phyloP scores from a whole-genome alignment of 2,888 invertebrate genomes.

The Latheticus oryzae region DNA sequence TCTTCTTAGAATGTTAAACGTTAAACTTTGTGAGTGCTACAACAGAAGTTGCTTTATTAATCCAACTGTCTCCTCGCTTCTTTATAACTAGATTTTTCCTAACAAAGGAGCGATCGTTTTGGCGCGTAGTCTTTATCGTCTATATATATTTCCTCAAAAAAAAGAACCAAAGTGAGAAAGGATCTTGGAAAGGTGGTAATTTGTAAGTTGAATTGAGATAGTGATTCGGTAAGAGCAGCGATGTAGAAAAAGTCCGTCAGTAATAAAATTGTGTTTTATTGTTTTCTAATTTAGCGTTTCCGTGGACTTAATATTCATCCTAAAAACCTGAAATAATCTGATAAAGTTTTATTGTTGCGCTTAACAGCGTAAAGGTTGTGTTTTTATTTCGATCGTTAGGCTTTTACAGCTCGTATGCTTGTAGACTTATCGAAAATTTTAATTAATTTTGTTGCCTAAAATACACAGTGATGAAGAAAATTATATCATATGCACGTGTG shows the following conservation, averaged over 20 bases:
- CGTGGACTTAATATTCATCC: slow-evolving; percentile 6
- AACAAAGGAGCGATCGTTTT: slow-evolving; percentile 39
- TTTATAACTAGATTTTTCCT: slow-evolving; percentile 36
- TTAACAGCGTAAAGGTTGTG: slow-evolving; percentile 3
- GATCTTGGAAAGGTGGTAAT: slow-evolving; percentile 33
- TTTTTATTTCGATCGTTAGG: slow-evolving; percentile 24
- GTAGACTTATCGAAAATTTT: slow-evolving; percentile 21
- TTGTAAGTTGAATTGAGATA: slow-evolving; percentile 26
- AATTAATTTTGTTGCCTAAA: slow-evolving; percentile 27
- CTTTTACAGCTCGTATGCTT: slow-evolving; percentile 23
- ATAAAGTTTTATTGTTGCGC: slow-evolving; percentile 26
- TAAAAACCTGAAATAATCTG: slow-evolving; percentile 9
- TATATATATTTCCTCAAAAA: slow-evolving; percentile 20
- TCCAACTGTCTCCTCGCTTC: slow-evolving; percentile 21
- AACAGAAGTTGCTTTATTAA: slow-evolving; percentile 20
- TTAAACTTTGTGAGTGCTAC: slow-evolving; percentile 13
- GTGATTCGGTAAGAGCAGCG: slow-evolving; percentile 21
- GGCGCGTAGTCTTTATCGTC: slow-evolving; percentile 34
- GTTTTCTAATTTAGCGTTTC: slow-evolving; percentile 22
- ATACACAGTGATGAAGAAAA: slow-evolving; percentile 6
- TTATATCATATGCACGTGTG: slow-evolving; percentile 15
- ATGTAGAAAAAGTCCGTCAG: slow-evolving; percentile 15
- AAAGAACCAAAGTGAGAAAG: slow-evolving; percentile 28
- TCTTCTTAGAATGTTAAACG: no score
- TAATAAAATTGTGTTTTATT: slow-evolving; percentile 20